Evolutionary conservation across 1,140 invertebrate species (phyloP).

Genomic region (Sarcophaga bullata): DNA sequence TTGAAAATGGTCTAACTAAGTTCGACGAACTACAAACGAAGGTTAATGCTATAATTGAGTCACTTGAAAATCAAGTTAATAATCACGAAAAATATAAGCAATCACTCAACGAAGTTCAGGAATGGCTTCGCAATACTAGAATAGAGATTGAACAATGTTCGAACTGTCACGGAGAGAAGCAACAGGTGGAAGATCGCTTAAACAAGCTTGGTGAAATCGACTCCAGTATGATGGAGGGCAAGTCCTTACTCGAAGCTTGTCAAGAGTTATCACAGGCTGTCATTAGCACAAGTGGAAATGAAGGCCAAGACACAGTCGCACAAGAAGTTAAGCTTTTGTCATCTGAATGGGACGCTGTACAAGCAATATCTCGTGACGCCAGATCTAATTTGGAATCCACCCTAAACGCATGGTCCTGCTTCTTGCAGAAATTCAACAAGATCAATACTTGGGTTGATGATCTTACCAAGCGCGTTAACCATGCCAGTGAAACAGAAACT

Average conservation of each 20-base stretch:
- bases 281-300: constrained; percentile 81
- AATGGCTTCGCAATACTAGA: constrained; percentile 87
- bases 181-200: constrained; percentile 78
- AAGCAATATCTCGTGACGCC: constrained; percentile 82
- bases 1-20: constrained; percentile 75
- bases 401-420: constrained; percentile 87
- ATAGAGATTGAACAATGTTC: constrained; percentile 86
- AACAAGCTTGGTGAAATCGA: constrained; percentile 77
- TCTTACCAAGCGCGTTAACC: constrained; percentile 74
- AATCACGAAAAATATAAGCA: constrained; percentile 88
- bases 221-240: constrained; percentile 75
- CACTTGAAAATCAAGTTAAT: constrained; percentile 83
- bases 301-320: constrained; percentile 86
- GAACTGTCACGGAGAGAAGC: constrained; percentile 84
- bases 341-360: constrained; percentile 86
- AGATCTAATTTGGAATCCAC: constrained; percentile 82
- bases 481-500: constrained; percentile 78
- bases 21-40: constrained; percentile 76
- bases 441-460: constrained; percentile 83
- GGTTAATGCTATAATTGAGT: constrained; percentile 75
- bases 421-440: constrained; percentile 78
- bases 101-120: constrained; percentile 82
- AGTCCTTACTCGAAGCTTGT: constrained; percentile 77
- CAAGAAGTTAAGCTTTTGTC: constrained; percentile 88
- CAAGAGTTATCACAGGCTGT: constrained; percentile 82